Base-by-base conservation (phyloP, 2,888 invertebrate genomes). In the Calliopum simillimum region DNA sequence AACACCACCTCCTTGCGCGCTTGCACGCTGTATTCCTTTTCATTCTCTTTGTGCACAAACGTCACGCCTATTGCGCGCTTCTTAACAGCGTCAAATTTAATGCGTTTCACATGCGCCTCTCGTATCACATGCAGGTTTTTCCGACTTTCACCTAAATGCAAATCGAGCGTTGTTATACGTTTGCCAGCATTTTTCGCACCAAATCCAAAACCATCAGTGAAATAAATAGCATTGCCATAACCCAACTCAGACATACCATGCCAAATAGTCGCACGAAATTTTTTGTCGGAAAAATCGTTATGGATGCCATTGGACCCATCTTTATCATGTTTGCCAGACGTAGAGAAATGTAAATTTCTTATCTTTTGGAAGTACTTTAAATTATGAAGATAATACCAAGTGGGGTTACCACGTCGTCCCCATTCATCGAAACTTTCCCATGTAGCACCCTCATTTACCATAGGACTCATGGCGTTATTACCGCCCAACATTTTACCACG, bases 1-100 rank as follows among this genome's bases (percentile, higher is more conserved):
- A 97, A 82, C 44, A 98, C 93, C 0, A 97, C 90, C 84, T 96
- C 96, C 82, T 93, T 94, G 73, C 89, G 89, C 0, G 95, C 95
- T 2, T 71, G 76, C 12, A 82, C 85, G 2, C 79, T 83, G 44
- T 82, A 80, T 70, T 84, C 84, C 75, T 88, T 88, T 3, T 90
- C 90, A 83, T 21, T 93, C 83, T 23, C 93, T 49, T 75, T 84
- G 75, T 77, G 87, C 55, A 76, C 83, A 81, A 76, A 88, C 19
- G 86, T 84, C 1, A 90, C 87, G 0, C 88, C 88, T 13, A 82
- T 86, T 0, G 89, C 90, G 0, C 87, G 87, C 71, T 86, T 87
- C 49, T 89, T 78, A 51, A 89, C 78, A 0, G 79, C 81, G 64
- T 90, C 85, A 19, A 92, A 84, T n/a, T 89, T 83, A 0, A 92